phyloP scores from a whole-genome alignment of 2,797 vertebrate species.

The Urosaurus nigricauda region DNA sequence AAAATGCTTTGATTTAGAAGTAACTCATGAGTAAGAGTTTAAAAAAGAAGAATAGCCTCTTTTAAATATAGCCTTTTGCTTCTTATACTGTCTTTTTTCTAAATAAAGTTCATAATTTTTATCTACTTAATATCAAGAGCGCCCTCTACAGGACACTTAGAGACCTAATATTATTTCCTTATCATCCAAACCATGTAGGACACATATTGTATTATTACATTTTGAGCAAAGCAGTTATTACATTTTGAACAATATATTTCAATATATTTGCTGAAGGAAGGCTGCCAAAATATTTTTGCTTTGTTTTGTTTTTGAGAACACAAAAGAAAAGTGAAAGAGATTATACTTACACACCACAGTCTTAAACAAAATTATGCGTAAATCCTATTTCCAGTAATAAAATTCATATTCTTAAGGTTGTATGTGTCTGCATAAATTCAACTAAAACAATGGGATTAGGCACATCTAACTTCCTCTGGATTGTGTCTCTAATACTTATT shows the following conservation, averaged over 20 bases:
- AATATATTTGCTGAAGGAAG: constrained; percentile 23
- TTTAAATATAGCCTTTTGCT: constrained; percentile 11
- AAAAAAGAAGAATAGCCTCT: not conserved
- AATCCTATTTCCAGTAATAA: not conserved
- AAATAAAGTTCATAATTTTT: constrained; percentile 24
- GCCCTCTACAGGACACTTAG: constrained; percentile 72
- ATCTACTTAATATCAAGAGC: constrained; percentile 72
- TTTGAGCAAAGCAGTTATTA: too few species aligned
- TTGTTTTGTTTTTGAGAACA: not conserved
- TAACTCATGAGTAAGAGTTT: not conserved
- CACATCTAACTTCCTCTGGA: not conserved
- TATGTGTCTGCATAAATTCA: not conserved
- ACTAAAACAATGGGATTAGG: not conserved
- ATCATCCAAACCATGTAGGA: not conserved
- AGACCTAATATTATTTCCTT: constrained; percentile 22
- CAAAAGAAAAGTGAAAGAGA: not conserved
- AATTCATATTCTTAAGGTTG: not conserved
- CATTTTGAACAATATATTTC: not conserved
- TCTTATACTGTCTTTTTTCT: not conserved
- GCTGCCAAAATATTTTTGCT: not conserved
- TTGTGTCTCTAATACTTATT: not conserved
- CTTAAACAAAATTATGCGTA: not conserved
- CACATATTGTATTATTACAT: not conserved
- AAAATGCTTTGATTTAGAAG: constrained; percentile 70
- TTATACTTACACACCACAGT: not conserved